Evolutionary conservation across 1,140 invertebrate genomes (phyloP).

Genomic region (Caenorhabditis inopinata): DNA sequence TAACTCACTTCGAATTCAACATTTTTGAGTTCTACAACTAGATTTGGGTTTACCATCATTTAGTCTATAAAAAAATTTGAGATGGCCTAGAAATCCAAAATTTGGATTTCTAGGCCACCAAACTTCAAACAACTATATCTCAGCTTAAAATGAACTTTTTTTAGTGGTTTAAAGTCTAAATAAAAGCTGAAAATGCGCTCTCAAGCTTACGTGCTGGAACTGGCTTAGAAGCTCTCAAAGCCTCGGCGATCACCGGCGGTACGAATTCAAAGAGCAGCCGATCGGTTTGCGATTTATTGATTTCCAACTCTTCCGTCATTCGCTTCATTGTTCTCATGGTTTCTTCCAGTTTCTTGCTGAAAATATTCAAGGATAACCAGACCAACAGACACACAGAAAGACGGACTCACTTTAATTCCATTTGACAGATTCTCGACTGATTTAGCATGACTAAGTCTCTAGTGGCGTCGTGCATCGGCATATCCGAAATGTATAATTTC

Average conservation of each 20-base stretch:
- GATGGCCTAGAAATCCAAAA: no score
- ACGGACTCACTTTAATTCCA: conserved; percentile 45
- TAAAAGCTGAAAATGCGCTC: no score
- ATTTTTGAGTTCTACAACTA: no score
- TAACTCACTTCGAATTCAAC: no score
- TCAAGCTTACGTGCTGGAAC: conserved; percentile 44
- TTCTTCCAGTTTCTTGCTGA: conserved; percentile 50
- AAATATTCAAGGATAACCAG: neutral
- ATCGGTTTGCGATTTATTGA: conserved; percentile 43
- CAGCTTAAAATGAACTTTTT: no score
- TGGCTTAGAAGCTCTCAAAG: conserved; percentile 32
- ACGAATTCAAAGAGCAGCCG: conserved; percentile 42
- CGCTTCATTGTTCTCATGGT: conserved; percentile 45
- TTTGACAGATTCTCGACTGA: conserved; percentile 50
- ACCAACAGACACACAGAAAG: no score
- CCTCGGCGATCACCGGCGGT: conserved; percentile 35
- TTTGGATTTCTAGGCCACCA: no score
- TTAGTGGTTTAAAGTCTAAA: no score
- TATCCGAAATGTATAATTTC: conserved; percentile 50
- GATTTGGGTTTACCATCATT: no score
- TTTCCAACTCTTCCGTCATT: conserved; percentile 43
- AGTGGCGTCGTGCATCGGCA: conserved; percentile 51
- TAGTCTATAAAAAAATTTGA: no score
- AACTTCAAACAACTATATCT: no score
- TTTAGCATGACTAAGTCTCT: conserved; percentile 51